phyloP scores from a whole-genome alignment of 2,113 vertebrate genomes.

The Caretta caretta region DNA sequence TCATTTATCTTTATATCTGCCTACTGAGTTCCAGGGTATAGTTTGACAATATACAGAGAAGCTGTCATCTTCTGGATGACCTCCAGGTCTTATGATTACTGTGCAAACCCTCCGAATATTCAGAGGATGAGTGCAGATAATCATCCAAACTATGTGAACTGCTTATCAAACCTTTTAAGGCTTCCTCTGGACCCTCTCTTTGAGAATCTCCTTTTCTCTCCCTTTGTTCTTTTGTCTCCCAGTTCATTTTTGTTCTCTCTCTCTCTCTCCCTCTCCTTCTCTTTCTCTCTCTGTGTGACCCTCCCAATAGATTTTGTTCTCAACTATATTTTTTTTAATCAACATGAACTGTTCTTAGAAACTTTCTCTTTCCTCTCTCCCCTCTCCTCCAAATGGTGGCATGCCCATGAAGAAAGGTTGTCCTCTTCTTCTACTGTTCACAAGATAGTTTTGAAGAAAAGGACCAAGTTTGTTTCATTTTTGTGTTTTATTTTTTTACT shows the following conservation, averaged over 20 bases:
- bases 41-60: background rate
- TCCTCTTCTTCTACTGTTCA: background rate
- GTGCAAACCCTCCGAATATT: background rate
- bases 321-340: background rate
- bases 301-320: background rate
- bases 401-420: background rate
- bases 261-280: too few species aligned
- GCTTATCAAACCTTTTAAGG: background rate
- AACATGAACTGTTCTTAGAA: background rate
- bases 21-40: background rate
- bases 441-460: background rate
- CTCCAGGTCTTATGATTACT: background rate
- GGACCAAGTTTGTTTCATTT: background rate
- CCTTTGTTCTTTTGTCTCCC: background rate
- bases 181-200: background rate
- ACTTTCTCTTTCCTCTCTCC: background rate
- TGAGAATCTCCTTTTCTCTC: background rate
- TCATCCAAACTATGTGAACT: background rate
- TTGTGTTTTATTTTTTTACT: too few species aligned
- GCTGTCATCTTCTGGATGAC: background rate
- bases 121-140: background rate
- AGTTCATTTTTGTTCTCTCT: background rate
- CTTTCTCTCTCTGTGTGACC: background rate
- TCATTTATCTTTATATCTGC: background rate
- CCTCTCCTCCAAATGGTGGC: background rate